Conservation (phyloP, 1,140 invertebrate species). For the Drosophila asahinai region DNA sequence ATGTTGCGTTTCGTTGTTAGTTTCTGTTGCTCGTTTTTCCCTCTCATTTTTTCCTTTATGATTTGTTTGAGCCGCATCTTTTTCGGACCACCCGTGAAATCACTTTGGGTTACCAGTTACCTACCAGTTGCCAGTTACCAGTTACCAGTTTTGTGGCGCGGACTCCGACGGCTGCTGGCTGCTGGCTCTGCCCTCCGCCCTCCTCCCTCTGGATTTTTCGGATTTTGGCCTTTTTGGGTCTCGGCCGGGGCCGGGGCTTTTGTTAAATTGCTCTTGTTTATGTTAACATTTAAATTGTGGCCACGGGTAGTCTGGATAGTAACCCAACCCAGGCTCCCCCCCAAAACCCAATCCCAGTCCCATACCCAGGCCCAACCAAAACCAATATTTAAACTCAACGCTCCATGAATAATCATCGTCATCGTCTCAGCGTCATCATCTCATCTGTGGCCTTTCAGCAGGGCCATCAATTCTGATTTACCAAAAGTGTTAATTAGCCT, state of each 20-base stretch:
- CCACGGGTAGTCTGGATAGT: slow-evolving; percentile 70
- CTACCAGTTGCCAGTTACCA: slow-evolving; percentile 4
- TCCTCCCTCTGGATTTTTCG: slow-evolving; percentile 15
- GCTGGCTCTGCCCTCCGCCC: neutral
- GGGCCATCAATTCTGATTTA: slow-evolving; percentile 81
- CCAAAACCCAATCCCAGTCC: neutral
- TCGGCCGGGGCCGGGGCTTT: slow-evolving; percentile 47
- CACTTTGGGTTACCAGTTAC: slow-evolving; percentile 73
- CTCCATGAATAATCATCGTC: slow-evolving; percentile 80
- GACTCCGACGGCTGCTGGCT: slow-evolving; percentile 33
- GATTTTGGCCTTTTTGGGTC: slow-evolving; percentile 34
- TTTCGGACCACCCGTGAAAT: slow-evolving; percentile 81
- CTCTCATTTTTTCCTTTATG: slow-evolving; percentile 71
- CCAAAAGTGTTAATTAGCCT: slow-evolving; percentile 81
- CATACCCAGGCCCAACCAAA: slow-evolving; percentile 61
- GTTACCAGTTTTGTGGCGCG: slow-evolving; percentile 28
- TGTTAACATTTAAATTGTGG: slow-evolving; percentile 85
- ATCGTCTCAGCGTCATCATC: slow-evolving; percentile 50
- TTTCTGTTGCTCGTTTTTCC: slow-evolving; percentile 56
- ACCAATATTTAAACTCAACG: slow-evolving; percentile 80
- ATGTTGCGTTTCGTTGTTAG: slow-evolving; percentile 81
- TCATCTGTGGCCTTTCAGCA: slow-evolving; percentile 69
- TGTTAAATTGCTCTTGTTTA: slow-evolving; percentile 85
- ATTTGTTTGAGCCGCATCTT: slow-evolving; percentile 84
- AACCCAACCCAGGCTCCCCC: slow-evolving; percentile 17